phyloP scores from a whole-genome alignment of 2,888 invertebrate genomes.

The Acanthosepion lycidas region DNA sequence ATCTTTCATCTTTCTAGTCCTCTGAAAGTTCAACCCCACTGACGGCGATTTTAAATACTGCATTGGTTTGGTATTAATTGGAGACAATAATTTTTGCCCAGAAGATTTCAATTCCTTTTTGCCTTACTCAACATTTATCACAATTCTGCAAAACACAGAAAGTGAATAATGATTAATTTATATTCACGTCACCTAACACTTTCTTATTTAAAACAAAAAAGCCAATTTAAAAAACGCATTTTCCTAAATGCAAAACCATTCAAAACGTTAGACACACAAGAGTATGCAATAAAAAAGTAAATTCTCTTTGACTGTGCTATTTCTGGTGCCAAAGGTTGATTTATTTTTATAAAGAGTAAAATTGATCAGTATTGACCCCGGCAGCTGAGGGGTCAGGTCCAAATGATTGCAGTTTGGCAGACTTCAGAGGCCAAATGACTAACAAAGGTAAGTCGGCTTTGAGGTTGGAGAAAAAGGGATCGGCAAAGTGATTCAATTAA shows the following conservation, averaged over 20 bases:
- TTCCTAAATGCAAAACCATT: neutral
- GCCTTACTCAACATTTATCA: no score
- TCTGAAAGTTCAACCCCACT: no score
- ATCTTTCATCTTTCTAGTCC: no score
- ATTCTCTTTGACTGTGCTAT: neutral
- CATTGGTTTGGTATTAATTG: no score
- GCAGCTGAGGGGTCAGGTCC: neutral
- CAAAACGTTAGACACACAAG: neutral
- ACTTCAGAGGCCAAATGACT: neutral
- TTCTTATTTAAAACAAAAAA: no score
- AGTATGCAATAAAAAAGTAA: neutral
- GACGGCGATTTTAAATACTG: no score
- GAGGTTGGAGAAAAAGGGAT: neutral
- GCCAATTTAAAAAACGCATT: neutral
- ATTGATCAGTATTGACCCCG: neutral
- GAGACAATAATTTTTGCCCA: no score
- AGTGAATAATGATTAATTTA: no score
- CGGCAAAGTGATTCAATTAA: neutral
- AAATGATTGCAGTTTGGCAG: neutral
- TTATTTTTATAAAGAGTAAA: neutral
- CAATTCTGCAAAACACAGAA: no score
- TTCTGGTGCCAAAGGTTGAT: neutral
- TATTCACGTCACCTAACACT: no score
- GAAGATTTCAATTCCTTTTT: no score
- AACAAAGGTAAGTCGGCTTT: neutral